Percentiles rank a stretch among this genome's conserved stretches.
Conservation (phyloP, 2,113 vertebrate genomes). For the Microcebus griseorufus region DNA sequence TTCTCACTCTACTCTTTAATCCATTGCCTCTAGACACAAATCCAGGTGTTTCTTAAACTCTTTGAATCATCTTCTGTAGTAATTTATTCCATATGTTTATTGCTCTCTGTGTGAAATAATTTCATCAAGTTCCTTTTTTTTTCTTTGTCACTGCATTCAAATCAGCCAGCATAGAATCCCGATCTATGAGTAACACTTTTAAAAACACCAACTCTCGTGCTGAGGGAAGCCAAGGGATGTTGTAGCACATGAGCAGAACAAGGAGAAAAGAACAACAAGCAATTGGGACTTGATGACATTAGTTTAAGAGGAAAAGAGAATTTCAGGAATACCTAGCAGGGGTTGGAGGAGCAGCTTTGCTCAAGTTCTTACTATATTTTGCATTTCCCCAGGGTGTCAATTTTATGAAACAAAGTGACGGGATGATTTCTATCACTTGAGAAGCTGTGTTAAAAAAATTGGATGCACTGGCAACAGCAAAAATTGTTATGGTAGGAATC, state of each 20-base stretch:
- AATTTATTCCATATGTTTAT: constrained; percentile 77
- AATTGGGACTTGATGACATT: constrained; percentile 65
- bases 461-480: constrained; percentile 79
- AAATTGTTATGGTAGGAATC: constrained; percentile 78
- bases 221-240: constrained; percentile 47
- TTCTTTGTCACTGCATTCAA: constrained; percentile 71
- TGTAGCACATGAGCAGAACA: constrained; percentile 38
- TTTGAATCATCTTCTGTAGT: constrained; percentile 63
- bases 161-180: constrained; percentile 65
- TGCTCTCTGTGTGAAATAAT: constrained; percentile 75
- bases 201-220: constrained; percentile 49
- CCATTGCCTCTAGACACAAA: constrained; percentile 69
- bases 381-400: constrained; percentile 80
- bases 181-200: constrained; percentile 66
- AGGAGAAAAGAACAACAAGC: constrained; percentile 68
- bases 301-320: constrained; percentile 60
- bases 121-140: constrained; percentile 71
- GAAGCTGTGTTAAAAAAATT: constrained; percentile 75
- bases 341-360: constrained; percentile 64
- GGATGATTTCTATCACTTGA: constrained; percentile 83
- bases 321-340: constrained; percentile 74
- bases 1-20: not conserved
- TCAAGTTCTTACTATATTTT: constrained; percentile 75
- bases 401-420: constrained; percentile 83
- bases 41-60: constrained; percentile 75